A percentile compares a stretch with the other conserved stretches of the same genome.
Conservation (phyloP, 2,797 vertebrate species). For the Chloroceryle amazona region DNA sequence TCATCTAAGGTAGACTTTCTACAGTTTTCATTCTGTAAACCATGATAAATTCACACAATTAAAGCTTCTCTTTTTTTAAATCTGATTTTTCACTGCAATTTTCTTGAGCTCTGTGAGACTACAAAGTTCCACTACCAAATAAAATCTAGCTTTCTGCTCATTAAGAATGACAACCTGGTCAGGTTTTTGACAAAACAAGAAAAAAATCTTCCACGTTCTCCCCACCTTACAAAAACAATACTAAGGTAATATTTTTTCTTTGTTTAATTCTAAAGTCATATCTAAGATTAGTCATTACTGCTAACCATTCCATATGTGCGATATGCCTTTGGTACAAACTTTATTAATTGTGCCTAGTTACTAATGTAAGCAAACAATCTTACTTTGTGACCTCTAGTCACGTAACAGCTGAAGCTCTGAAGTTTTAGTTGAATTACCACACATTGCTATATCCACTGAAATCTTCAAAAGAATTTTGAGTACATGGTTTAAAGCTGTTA, state of each 20-base stretch:
- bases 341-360: conserved; percentile 9
- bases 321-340: not conserved
- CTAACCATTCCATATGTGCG: not conserved
- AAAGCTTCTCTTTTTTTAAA: not conserved
- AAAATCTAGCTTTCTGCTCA: not conserved
- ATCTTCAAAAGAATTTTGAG: not conserved
- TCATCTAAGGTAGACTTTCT: not conserved
- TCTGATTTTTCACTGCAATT: not conserved
- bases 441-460: not conserved
- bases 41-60: not conserved
- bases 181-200: not conserved
- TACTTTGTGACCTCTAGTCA: not conserved
- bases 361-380: not conserved
- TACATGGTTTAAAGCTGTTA: not conserved
- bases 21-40: not conserved
- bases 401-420: not conserved
- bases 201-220: not conserved
- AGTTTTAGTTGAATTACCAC: not conserved
- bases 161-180: not conserved
- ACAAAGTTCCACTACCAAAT: not conserved
- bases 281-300: not conserved
- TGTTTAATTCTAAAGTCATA: not conserved
- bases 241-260: not conserved
- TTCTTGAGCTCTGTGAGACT: not conserved
- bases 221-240: not conserved